These are phyloP conservation scores for Druon quercuslanigerum DNA, from an alignment of 1,140 invertebrate species.

Conservation along the genomic window DNA sequence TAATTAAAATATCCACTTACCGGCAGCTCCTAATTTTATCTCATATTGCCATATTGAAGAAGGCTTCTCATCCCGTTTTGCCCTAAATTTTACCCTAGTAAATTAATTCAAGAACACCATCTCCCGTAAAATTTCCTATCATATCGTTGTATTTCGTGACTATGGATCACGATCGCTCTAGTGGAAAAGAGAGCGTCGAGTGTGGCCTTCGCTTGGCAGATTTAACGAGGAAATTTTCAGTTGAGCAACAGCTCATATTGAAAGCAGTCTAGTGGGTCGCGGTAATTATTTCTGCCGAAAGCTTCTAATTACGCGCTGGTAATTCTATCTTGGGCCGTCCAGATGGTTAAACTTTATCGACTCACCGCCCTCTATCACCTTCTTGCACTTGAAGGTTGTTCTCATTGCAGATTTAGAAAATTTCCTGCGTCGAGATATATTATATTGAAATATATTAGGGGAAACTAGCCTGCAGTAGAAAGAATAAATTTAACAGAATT, in stretches of 20 bases:
- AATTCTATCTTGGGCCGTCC: slow-evolving; percentile 54
- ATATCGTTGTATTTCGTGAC: slow-evolving; percentile 18
- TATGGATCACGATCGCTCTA: slow-evolving; percentile 21
- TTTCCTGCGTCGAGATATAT: background rate
- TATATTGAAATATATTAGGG: too few relatives aligned
- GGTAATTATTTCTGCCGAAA: slow-evolving; percentile 57
- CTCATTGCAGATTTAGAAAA: background rate
- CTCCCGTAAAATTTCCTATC: slow-evolving; percentile 4
- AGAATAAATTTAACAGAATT: too few relatives aligned
- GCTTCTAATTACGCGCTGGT: slow-evolving; percentile 56
- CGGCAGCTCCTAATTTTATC: background rate
- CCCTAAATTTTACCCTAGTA: slow-evolving; percentile 8
- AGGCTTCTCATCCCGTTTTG: background rate
- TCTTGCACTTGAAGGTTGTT: background rate
- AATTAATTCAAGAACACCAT: slow-evolving; percentile 24
- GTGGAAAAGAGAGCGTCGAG: slow-evolving; percentile 15
- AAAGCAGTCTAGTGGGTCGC: slow-evolving; percentile 47
- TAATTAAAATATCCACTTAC: slow-evolving; percentile 7
- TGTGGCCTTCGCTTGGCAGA: slow-evolving; percentile 12
- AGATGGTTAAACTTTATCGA: slow-evolving; percentile 56
- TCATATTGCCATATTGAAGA: slow-evolving; percentile 1
- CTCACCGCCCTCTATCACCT: background rate
- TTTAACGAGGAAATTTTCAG: slow-evolving; percentile 21
- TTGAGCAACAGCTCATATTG: background rate
- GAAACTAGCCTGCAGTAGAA: too few relatives aligned